Conservation (phyloP, 2,113 vertebrate genomes). For the Micronisus gabar region DNA sequence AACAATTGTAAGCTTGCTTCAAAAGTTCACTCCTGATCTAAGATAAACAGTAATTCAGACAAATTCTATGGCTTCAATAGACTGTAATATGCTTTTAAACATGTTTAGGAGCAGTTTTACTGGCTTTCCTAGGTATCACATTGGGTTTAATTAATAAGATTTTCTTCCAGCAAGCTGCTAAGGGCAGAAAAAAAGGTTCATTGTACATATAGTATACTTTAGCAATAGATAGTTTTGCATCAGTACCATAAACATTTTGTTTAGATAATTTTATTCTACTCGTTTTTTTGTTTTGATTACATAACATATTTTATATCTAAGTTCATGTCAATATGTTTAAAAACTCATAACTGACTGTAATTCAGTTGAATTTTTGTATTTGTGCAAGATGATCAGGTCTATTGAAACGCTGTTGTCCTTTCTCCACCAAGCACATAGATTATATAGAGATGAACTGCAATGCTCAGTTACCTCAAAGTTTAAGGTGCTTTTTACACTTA, state of each 20-base stretch:
- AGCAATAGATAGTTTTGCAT: not conserved
- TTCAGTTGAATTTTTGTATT: not conserved
- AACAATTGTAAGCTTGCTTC: not conserved
- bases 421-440: not conserved
- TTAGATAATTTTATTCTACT: not conserved
- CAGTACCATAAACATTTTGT: not conserved
- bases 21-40: not conserved
- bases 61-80: not conserved
- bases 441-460: not conserved
- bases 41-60: not conserved
- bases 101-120: not conserved
- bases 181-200: not conserved
- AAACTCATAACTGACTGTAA: not conserved
- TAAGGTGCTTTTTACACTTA: not conserved
- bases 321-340: not conserved
- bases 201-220: not conserved
- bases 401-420: not conserved
- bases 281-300: not conserved
- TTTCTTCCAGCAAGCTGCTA: not conserved
- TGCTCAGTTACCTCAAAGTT: not conserved
- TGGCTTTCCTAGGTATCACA: not conserved
- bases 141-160: not conserved
- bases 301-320: not conserved
- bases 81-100: not conserved
- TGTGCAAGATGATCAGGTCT: not conserved